A percentile compares a stretch with the other conserved stretches of the same genome.
Evolutionary conservation across 2,888 invertebrate species (phyloP).

Genomic region (Tinea pellionella): DNA sequence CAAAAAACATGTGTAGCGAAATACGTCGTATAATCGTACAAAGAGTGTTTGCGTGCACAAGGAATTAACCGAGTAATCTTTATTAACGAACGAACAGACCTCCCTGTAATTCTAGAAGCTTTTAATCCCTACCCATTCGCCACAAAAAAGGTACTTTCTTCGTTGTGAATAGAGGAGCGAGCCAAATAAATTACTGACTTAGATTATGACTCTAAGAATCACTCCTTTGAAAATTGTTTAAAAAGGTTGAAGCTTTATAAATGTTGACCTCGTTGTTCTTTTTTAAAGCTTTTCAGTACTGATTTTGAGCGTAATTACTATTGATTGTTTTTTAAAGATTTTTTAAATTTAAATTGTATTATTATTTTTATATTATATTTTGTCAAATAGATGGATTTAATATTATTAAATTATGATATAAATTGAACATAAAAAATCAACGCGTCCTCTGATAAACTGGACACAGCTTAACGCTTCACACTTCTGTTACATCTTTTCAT

Average conservation of each 20-base stretch:
- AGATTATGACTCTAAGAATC: slow-evolving; percentile 3
- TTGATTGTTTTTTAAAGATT: too few relatives aligned
- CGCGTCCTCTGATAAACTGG: too few relatives aligned
- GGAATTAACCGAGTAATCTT: slow-evolving; percentile 14
- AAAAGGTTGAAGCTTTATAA: not conserved
- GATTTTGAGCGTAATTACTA: too few relatives aligned
- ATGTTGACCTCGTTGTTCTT: not conserved
- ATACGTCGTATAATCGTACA: slow-evolving; percentile 1
- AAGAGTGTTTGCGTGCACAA: slow-evolving; percentile 4
- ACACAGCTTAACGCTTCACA: too few relatives aligned
- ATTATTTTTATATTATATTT: too few relatives aligned
- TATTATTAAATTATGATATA: too few relatives aligned
- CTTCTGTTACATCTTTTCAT: too few relatives aligned
- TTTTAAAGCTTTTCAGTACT: not conserved
- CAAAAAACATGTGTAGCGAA: not conserved
- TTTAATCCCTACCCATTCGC: slow-evolving; percentile 12
- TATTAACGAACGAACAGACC: slow-evolving; percentile 14
- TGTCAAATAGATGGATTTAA: too few relatives aligned
- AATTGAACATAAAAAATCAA: too few relatives aligned
- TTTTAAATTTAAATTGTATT: too few relatives aligned
- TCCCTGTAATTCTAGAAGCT: slow-evolving; percentile 11
- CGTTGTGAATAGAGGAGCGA: not conserved
- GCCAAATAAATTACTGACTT: slow-evolving; percentile 10
- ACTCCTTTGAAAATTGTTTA: not conserved
- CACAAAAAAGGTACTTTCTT: slow-evolving; percentile 11